Evolutionary conservation across 2,113 vertebrate genomes (phyloP).

Genomic region (Shinisaurus crocodilurus): DNA sequence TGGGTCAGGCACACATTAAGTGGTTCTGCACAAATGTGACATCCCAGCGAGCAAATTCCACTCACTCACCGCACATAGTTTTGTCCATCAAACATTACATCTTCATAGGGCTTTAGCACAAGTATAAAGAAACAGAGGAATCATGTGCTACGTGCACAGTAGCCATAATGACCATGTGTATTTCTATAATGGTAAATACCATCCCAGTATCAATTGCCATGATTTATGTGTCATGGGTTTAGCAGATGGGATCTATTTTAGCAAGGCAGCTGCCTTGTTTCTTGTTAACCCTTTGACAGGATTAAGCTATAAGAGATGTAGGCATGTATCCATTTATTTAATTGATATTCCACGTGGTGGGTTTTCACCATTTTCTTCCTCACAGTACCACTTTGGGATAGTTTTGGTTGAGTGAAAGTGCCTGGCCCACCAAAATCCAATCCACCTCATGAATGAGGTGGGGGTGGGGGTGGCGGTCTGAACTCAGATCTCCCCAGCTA

Average conservation of each 20-base stretch:
- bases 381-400: neutral
- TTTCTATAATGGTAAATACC: slow-evolving; percentile 11
- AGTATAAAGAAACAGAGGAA: neutral
- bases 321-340: neutral
- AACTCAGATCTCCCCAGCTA: neutral
- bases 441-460: neutral
- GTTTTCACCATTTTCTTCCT: too few species aligned
- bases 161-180: neutral
- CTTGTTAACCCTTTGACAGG: slow-evolving; percentile 6
- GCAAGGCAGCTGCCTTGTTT: slow-evolving; percentile 19
- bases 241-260: slow-evolving; percentile 45
- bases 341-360: neutral
- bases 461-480: neutral
- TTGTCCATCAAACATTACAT: neutral
- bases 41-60: neutral
- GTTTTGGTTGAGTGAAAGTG: neutral
- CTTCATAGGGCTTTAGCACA: neutral
- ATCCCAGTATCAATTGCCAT: slow-evolving; percentile 31
- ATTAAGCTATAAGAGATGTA: neutral
- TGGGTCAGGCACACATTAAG: neutral
- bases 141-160: neutral
- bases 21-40: neutral
- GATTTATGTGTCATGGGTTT: slow-evolving; percentile 23
- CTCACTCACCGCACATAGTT: neutral
- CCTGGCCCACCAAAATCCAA: neutral